Conservation (phyloP, 2,113 vertebrate species). For the Periophthalmus modestus region DNA sequence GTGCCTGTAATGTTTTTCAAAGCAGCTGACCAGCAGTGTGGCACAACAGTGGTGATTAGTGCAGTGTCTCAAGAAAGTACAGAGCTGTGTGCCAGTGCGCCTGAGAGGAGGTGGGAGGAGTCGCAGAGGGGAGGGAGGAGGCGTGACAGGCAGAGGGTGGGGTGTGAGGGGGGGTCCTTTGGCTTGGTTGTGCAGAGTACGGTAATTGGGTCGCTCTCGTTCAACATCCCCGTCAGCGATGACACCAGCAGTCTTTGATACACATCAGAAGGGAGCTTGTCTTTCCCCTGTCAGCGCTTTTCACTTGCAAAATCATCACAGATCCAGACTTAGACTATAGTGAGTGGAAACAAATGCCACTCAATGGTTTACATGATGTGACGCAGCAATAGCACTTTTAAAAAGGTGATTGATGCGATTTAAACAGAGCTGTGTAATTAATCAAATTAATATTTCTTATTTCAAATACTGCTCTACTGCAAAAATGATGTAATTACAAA, state of each 20-base stretch:
- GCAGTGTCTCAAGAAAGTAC: constrained; percentile 16
- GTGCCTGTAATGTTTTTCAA: constrained; percentile 8
- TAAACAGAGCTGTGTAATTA: neutral
- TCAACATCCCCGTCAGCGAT: constrained; percentile 17
- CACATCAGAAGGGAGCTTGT: constrained; percentile 28
- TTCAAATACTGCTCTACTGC: too few species aligned
- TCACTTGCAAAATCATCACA: neutral
- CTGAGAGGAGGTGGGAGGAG: constrained; percentile 17
- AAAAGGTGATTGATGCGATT: neutral
- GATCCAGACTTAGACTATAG: constrained; percentile 13
- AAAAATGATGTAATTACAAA: neutral
- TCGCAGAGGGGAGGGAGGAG: constrained; percentile 3
- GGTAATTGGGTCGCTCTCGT: constrained; percentile 37
- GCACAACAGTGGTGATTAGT: constrained; percentile 19
- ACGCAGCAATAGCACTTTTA: neutral
- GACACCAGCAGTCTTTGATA: constrained; percentile 29
- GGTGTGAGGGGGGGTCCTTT: constrained; percentile 16
- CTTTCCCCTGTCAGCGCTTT: constrained; percentile 13
- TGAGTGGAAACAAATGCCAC: neutral
- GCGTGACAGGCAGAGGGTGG: constrained; percentile 21
- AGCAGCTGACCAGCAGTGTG: constrained; percentile 20
- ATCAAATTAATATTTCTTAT: neutral
- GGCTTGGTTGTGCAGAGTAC: neutral
- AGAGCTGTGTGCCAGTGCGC: constrained; percentile 15
- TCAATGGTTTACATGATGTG: neutral